Base-by-base conservation (phyloP, 2,888 invertebrate genomes). In the Neria commutata region DNA sequence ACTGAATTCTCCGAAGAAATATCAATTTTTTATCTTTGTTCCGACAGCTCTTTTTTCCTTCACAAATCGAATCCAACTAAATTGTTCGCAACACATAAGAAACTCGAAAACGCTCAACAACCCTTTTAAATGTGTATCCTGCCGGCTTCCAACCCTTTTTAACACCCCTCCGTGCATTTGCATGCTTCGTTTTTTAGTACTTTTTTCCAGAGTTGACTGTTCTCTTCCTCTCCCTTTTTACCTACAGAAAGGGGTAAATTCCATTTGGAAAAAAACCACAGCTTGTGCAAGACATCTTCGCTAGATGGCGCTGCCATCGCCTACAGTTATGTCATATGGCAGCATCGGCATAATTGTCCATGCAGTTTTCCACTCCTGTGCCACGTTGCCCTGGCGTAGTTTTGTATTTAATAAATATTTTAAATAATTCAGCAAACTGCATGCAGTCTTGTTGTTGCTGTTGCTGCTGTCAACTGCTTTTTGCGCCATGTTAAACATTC, bases 391-490 rank as follows among this genome's bases (percentile, higher is more conserved):
- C 42, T n/a, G n/a, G n/a, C n/a, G 40, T 37, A 25, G 48, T 57
- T 57, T 52, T 57, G 52, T 48, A 23, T 77, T 78, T 77, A 78
- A 77, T 76, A 74, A 77, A 77, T 77, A 77, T 74, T 77, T 78
- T 77, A 77, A 78, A 77, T 78, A 77, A 78, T 77, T 77, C 78
- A 66, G 77, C 77, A 77, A 77, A 78, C 78, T 77, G 76, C 77
- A 77, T 77, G 78, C 78, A 77, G 69, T 69, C 70, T 69, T 69
- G 49, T 16, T 25, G 49, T 24, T 50, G 26, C 16, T 51, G 16
- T 19, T 47, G 34, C 23, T 21, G 23, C 26, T 50, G 25, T 48
- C 42, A 33, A 40, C 57, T 16, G 8, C n/a, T n/a, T n/a, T n/a
- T n/a, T n/a, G n/a, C n/a, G n/a, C n/a, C n/a, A n/a, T n/a, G n/a